phyloP scores from a whole-genome alignment of 2,888 invertebrate species.

The Sinhomidia bicolor region DNA sequence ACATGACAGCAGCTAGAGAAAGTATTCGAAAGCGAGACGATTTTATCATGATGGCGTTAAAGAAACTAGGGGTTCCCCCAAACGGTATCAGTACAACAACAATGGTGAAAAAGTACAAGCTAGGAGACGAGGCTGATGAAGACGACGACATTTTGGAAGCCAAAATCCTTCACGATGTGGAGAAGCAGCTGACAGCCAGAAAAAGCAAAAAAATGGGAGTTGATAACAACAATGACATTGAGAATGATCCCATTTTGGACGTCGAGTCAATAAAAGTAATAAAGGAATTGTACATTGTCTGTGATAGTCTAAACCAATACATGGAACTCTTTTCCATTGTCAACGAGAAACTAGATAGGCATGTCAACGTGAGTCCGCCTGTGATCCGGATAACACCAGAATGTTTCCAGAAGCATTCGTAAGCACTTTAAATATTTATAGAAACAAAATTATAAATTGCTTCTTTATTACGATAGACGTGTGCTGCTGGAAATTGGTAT shows the following conservation, averaged over 20 bases:
- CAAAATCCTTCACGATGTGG: slow-evolving; percentile 34
- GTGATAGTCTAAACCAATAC: slow-evolving; percentile 71
- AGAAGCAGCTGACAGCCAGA: slow-evolving; percentile 29
- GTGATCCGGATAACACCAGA: slow-evolving; percentile 67
- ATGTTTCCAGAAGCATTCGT: slow-evolving; percentile 68
- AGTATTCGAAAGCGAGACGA: slow-evolving; percentile 75
- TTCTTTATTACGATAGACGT: too few relatives aligned
- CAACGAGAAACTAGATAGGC: slow-evolving; percentile 74
- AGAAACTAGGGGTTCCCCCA: slow-evolving; percentile 51
- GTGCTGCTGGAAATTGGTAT: too few relatives aligned
- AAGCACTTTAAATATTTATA: too few relatives aligned
- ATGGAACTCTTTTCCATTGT: slow-evolving; percentile 69
- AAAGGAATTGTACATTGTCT: slow-evolving; percentile 72
- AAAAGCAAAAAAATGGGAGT: not conserved
- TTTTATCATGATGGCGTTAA: slow-evolving; percentile 66
- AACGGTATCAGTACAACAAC: slow-evolving; percentile 46
- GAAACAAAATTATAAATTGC: too few relatives aligned
- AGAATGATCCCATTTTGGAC: slow-evolving; percentile 26
- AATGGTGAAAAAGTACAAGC: slow-evolving; percentile 57
- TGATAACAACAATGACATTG: not conserved
- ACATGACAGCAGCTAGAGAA: slow-evolving; percentile 63
- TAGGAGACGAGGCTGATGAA: slow-evolving; percentile 42
- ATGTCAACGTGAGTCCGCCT: slow-evolving; percentile 72
- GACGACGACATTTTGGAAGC: slow-evolving; percentile 58
- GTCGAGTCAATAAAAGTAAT: slow-evolving; percentile 23